Conservation (phyloP, 1,140 invertebrate species). For the Drosophila cardini region DNA sequence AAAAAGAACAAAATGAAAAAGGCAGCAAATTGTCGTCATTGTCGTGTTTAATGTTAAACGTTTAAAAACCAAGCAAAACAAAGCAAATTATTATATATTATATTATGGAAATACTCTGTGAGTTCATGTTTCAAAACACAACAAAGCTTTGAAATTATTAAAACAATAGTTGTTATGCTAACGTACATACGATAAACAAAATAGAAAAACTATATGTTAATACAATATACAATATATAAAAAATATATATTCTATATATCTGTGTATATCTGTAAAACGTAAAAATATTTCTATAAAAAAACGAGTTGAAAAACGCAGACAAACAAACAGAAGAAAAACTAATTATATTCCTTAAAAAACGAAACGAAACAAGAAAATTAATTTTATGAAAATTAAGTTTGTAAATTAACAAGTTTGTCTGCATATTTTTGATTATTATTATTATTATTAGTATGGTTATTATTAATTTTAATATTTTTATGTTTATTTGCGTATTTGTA, state of each 20-base stretch:
- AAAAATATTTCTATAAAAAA: constrained; percentile 54
- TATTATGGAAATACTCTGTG: constrained; percentile 82
- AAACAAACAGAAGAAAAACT: constrained; percentile 27
- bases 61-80: constrained; percentile 53
- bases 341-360: constrained; percentile 67
- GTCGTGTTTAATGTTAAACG: constrained; percentile 78
- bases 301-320: constrained; percentile 39
- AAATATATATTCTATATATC: constrained; percentile 23
- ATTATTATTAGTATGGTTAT: constrained; percentile 45
- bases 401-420: constrained; percentile 39
- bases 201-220: constrained; percentile 37
- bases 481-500: constrained; percentile 56
- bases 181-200: constrained; percentile 38
- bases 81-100: constrained; percentile 74
- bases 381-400: constrained; percentile 36
- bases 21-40: constrained; percentile 38
- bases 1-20: not conserved
- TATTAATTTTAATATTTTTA: constrained; percentile 28
- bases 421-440: constrained; percentile 61
- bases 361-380: constrained; percentile 41
- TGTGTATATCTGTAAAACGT: constrained; percentile 64
- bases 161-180: constrained; percentile 73
- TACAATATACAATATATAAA: no score
- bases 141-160: constrained; percentile 76
- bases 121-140: constrained; percentile 76